A percentile compares a stretch with the other conserved stretches of the same genome.
Conservation (phyloP, 2,797 vertebrate species). For the Chlorospingus flavigularis region DNA sequence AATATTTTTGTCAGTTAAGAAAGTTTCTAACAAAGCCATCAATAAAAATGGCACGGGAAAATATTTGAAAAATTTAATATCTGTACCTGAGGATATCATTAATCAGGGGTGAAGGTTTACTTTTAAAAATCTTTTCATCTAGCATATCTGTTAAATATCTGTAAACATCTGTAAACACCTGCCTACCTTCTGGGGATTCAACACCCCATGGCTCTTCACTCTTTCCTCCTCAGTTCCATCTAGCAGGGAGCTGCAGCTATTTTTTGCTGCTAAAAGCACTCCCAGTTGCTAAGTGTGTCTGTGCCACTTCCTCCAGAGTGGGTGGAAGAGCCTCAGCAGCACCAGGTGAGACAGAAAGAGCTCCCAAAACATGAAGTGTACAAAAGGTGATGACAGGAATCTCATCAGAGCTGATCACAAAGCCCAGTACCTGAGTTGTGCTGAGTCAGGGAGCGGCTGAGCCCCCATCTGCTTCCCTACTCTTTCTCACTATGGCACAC, state of each 20-base stretch:
- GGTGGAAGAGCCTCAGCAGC: neutral
- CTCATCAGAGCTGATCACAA: neutral
- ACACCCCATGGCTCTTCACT: neutral
- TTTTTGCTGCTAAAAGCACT: neutral
- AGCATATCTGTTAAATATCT: neutral
- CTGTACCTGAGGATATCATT: neutral
- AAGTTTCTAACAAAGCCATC: neutral
- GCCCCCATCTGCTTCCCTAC: neutral
- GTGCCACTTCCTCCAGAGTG: neutral
- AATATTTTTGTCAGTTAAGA: neutral
- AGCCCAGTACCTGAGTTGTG: fast-evolving
- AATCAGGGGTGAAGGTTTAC: neutral
- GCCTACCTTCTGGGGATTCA: neutral
- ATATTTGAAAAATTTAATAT: neutral
- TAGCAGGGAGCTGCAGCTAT: neutral
- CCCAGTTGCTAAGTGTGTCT: neutral
- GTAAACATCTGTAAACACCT: constrained; percentile 13
- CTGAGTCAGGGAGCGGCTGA: neutral
- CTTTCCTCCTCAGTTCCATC: neutral
- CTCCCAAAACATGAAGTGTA: fast-evolving
- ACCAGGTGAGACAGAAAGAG: neutral
- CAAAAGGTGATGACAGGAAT: neutral
- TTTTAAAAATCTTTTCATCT: neutral
- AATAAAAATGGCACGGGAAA: neutral
- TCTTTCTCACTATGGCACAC: neutral